phyloP scores from a whole-genome alignment of 2,888 invertebrate species.

The Aromia moschata region DNA sequence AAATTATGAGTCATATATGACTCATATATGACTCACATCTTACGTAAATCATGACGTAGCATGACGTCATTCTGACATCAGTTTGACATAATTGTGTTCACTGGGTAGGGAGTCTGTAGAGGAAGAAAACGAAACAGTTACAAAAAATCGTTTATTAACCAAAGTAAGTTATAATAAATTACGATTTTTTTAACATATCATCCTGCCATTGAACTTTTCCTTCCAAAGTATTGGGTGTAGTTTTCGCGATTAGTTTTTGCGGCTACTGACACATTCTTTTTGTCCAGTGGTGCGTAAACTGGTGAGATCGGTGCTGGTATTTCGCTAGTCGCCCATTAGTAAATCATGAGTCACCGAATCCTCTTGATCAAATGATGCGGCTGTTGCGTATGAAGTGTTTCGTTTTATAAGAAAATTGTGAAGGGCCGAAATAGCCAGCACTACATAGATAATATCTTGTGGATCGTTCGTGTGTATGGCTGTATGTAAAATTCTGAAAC shows the following conservation, averaged over 20 bases:
- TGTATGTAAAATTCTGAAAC: constrained; percentile 25
- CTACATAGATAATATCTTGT: constrained; percentile 1
- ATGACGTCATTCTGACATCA: too few relatives aligned
- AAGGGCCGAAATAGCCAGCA: neutral
- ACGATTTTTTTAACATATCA: neutral
- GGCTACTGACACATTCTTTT: neutral
- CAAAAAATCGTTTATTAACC: neutral
- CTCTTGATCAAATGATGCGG: neutral
- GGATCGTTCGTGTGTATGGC: constrained; percentile 9
- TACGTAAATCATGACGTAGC: too few relatives aligned
- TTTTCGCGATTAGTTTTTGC: constrained; percentile 10
- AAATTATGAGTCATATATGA: too few relatives aligned
- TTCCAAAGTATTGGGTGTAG: neutral
- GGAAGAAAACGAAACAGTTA: neutral
- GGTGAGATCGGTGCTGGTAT: neutral
- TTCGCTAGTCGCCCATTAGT: constrained; percentile 13
- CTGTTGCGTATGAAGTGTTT: neutral
- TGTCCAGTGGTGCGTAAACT: neutral
- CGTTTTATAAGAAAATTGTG: neutral
- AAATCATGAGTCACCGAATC: neutral
- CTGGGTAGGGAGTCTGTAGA: neutral
- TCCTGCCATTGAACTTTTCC: constrained; percentile 6
- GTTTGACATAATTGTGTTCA: too few relatives aligned
- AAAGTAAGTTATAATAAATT: constrained; percentile 1
- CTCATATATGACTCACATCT: too few relatives aligned